Percentiles rank a stretch among this genome's conserved stretches.
Evolutionary conservation across 92 coral and sea anemone species (phyloP).

Genomic region (Meandrina meandrites): DNA sequence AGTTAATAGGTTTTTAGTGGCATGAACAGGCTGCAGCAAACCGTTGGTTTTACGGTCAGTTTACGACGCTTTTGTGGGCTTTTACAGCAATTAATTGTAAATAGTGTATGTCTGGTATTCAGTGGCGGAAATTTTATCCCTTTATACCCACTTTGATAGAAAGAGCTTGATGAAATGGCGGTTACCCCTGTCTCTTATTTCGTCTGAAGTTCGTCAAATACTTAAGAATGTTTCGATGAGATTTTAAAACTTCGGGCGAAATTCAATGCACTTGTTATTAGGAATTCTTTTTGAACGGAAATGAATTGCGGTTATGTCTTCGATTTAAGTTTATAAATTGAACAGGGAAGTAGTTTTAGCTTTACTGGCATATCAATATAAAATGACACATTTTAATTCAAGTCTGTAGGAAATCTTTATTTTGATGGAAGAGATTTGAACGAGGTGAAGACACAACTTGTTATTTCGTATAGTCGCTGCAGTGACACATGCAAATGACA

Average conservation of each 20-base stretch:
- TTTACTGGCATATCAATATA: neutral
- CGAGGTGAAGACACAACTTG: conserved; percentile 13
- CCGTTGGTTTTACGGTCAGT: conserved; percentile 73
- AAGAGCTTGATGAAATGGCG: neutral
- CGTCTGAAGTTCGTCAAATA: conserved; percentile 13
- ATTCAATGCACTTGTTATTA: neutral
- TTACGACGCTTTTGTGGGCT: conserved; percentile 60
- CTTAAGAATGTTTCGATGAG: neutral
- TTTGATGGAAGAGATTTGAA: conserved; percentile 33
- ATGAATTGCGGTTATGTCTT: neutral
- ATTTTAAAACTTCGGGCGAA: neutral
- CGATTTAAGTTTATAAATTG: neutral
- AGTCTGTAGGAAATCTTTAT: conserved; percentile 11
- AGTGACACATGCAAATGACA: conserved; percentile 45
- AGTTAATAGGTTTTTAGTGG: conserved; percentile 76
- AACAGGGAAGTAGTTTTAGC: neutral
- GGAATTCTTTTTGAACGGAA: conserved; percentile 6
- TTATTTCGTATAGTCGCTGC: neutral
- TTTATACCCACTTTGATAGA: conserved; percentile 20
- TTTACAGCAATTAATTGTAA: conserved; percentile 68
- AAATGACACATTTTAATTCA: neutral
- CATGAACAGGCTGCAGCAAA: conserved; percentile 60
- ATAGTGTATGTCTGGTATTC: conserved; percentile 46
- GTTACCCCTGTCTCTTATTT: neutral
- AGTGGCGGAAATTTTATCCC: neutral